Evolutionary conservation across 35 echinoderm and acorn worm genomes (phyloP).

Genomic region (Apostichopus californicus): DNA sequence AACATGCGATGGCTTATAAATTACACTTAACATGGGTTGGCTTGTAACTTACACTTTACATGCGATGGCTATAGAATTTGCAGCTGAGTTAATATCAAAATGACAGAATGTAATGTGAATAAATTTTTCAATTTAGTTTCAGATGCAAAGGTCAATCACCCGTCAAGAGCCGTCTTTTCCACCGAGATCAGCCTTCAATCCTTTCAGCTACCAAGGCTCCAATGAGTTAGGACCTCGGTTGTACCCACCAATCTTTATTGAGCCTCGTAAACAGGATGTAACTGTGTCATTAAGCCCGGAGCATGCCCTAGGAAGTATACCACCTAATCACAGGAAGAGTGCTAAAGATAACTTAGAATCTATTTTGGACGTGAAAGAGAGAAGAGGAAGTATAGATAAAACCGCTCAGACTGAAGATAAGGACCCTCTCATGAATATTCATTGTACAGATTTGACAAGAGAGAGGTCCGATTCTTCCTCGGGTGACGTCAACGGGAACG

Average conservation of each 20-base stretch:
- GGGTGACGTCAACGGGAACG: background rate
- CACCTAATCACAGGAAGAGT: background rate
- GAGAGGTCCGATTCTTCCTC: background rate
- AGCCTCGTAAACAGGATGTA: background rate
- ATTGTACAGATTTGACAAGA: constrained; percentile 2
- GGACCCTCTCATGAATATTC: constrained; percentile 39
- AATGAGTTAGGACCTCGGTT: background rate
- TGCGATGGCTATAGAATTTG: too few species aligned
- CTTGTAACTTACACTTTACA: too few species aligned
- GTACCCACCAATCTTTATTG: constrained; percentile 3
- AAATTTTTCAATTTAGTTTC: constrained; percentile 11
- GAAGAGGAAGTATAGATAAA: background rate
- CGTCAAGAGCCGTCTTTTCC: constrained; percentile 21
- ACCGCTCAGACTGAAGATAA: background rate
- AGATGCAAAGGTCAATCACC: constrained; percentile 28
- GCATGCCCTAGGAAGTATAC: constrained; percentile 28
- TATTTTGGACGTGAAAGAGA: background rate
- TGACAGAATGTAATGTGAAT: background rate
- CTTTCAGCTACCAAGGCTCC: background rate
- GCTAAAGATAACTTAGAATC: constrained; percentile 39
- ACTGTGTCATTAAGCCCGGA: constrained; percentile 19
- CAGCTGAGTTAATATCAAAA: too few species aligned
- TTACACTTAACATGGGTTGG: too few species aligned
- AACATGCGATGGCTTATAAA: too few species aligned
- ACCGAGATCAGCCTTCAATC: background rate